Evolutionary conservation across 1,140 invertebrate genomes (phyloP).

Genomic region (Thaumatotibia leucotreta): DNA sequence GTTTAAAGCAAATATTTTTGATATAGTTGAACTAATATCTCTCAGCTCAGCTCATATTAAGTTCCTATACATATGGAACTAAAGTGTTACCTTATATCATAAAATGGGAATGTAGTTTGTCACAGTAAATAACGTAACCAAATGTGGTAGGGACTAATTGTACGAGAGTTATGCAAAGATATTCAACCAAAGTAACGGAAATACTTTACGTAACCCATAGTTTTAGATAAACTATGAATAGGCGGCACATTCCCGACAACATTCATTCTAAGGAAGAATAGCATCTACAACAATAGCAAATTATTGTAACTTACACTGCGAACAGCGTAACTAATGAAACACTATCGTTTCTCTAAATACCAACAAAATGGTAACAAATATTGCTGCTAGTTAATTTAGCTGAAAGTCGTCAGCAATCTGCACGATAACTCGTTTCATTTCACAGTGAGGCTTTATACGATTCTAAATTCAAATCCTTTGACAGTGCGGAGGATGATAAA

Average conservation of each 20-base stretch:
- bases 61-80: too few relatives aligned
- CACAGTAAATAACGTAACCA: too few relatives aligned
- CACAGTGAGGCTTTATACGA: conserved; percentile 14
- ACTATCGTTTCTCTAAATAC: not conserved
- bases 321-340: not conserved
- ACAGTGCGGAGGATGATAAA: conserved; percentile 46
- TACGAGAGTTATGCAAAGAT: too few relatives aligned
- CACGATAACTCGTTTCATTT: not conserved
- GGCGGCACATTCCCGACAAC: not conserved
- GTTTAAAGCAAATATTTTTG: too few relatives aligned
- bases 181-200: not conserved
- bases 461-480: conserved; percentile 44
- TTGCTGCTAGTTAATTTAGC: not conserved
- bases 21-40: too few relatives aligned
- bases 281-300: not conserved
- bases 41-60: too few relatives aligned
- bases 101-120: too few relatives aligned
- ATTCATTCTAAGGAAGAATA: not conserved
- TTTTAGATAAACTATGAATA: not conserved
- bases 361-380: not conserved
- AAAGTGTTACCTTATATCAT: too few relatives aligned
- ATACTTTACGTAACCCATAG: not conserved
- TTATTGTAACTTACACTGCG: not conserved
- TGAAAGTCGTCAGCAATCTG: not conserved
- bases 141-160: too few relatives aligned